Base-by-base conservation (phyloP, 2,888 invertebrate species). In the Gymnoscelis rufifasciata region DNA sequence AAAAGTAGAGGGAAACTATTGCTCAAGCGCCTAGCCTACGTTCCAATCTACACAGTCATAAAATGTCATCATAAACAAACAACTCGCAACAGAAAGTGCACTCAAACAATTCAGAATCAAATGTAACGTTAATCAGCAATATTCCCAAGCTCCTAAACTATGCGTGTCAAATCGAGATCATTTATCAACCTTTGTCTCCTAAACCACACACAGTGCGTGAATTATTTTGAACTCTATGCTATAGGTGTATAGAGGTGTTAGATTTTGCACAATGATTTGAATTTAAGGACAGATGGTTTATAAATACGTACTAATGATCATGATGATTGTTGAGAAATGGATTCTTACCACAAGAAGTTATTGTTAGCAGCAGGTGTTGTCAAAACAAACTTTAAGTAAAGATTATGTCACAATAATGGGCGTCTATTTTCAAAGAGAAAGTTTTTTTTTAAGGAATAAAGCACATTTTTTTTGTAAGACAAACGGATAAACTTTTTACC, bases 241-340 rank as follows among this genome's bases (percentile, higher is more conserved):
- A 8, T 12, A 7, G 6, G 3, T n/a, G 40, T 28, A 37, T 8
- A 38, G n/a, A n/a, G 42, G 8, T 10, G 1, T 35, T 8, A 24
- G 8, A 10, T 29, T 49, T 52, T 51, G 48, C 19, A 41, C 40
- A 37, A 46, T 38, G 38, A 51, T 51, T 57, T 43, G 64, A 64
- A 62, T 57, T 38, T 46, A 57, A 62, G 60, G 64, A 75, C 78
- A 80, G 79, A 80, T 80, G 79, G 55, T 60, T 57, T 54, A 69
- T 76, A 74, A 79, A 77, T 76, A 74, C 69, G 62, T 74, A 78
- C 78, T 74, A 78, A 80, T 79, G 77, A 72, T 70, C 51, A 52
- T 42, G 65, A 65, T 68, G 66, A 65, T 68, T 64, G 64, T 52
- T 50, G 47, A 54, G 38, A 46, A 52, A 55, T 54, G 43, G 7